Conservation (phyloP, 2,113 vertebrate genomes). For the Eclectus roratus region DNA sequence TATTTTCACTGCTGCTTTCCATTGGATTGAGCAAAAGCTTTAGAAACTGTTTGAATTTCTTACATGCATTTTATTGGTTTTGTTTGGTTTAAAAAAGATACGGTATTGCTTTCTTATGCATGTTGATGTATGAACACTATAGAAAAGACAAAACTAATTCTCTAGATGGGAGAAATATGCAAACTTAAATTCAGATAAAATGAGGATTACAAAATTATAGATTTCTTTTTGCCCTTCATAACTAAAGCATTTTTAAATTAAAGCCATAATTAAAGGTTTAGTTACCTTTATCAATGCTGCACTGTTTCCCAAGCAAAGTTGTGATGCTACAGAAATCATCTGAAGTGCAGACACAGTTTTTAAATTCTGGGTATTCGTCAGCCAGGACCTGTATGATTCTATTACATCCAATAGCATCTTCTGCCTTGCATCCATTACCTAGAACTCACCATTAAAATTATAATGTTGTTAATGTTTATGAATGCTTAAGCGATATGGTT, state of each 20-base stretch:
- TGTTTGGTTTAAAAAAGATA: neutral
- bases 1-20: neutral
- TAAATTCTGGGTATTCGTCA: constrained; percentile 72
- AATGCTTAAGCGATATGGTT: neutral
- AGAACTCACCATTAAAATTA: constrained; percentile 56
- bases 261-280: neutral
- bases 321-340: constrained; percentile 72
- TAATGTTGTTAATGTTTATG: constrained; percentile 12
- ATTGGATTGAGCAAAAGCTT: neutral
- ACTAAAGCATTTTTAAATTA: neutral
- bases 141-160: neutral
- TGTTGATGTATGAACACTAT: neutral
- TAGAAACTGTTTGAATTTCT: neutral
- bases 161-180: neutral
- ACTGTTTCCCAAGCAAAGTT: constrained; percentile 72
- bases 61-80: neutral
- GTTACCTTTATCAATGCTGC: constrained; percentile 79
- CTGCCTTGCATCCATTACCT: constrained; percentile 81
- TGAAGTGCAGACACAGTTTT: constrained; percentile 77
- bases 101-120: neutral
- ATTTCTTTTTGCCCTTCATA: neutral
- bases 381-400: constrained; percentile 73
- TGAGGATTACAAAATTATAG: neutral
- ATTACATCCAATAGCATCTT: constrained; percentile 75
- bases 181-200: neutral